Conservation (phyloP, 2,888 invertebrate genomes). For the Deroplatys truncata region DNA sequence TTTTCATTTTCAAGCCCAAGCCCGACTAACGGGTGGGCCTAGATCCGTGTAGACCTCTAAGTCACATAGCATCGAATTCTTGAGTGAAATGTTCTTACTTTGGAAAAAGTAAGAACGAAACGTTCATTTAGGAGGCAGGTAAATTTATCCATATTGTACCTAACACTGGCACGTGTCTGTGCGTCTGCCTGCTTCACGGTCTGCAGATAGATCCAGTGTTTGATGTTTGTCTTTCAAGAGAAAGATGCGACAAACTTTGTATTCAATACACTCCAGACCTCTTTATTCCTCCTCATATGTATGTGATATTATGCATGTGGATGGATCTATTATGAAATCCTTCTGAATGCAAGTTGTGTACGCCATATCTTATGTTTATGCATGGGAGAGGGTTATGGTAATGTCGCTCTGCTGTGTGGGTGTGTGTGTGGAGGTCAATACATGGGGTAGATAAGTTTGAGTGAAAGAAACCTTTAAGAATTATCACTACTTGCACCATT, state of each 20-base stretch:
- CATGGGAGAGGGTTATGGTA: not conserved
- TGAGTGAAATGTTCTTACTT: too few relatives aligned
- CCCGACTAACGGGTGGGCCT: too few relatives aligned
- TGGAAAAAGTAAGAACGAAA: too few relatives aligned
- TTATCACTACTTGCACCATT: not conserved
- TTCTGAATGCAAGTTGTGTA: not conserved
- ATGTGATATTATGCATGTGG: conserved; percentile 13
- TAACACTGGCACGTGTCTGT: not conserved
- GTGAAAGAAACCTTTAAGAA: not conserved
- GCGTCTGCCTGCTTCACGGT: too few relatives aligned
- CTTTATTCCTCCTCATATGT: not conserved
- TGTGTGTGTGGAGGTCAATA: not conserved
- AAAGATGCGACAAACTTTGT: not conserved
- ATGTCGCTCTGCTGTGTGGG: not conserved
- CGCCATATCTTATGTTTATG: conserved; percentile 8
- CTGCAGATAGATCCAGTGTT: not conserved
- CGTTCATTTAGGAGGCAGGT: too few relatives aligned
- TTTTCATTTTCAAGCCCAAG: too few relatives aligned
- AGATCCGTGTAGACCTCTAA: too few relatives aligned
- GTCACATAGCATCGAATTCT: too few relatives aligned
- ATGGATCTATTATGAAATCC: conserved; percentile 10
- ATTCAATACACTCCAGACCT: not conserved
- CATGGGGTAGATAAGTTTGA: not conserved
- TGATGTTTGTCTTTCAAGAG: not conserved
- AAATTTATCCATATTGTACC: not conserved